phyloP scores from a whole-genome alignment of 30 jellyfish, hydroid and myxozoan genomes.

The Clytia hemisphaerica region DNA sequence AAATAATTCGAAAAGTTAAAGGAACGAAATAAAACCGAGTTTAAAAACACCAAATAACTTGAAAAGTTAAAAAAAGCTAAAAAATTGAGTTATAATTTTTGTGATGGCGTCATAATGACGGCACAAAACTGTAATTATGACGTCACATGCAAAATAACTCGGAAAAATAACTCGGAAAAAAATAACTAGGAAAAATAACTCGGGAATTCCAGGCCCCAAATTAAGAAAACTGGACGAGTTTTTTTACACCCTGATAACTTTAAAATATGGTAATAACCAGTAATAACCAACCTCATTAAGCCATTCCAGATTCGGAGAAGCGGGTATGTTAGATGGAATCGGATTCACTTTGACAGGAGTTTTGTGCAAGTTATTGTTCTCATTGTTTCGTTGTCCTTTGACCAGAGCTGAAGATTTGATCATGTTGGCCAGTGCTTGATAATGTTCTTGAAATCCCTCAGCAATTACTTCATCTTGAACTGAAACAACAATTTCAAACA shows the following conservation, averaged over 20 bases:
- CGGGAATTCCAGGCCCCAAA: background rate
- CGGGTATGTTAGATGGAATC: conserved; percentile 3
- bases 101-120: no score
- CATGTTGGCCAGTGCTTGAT: background rate
- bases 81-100: no score
- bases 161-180: no score
- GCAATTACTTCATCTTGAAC: conserved; percentile 23
- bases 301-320: conserved; percentile 36
- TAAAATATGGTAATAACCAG: no score
- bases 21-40: no score
- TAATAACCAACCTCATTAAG: conserved; percentile 20
- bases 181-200: background rate
- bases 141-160: no score
- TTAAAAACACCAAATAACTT: no score
- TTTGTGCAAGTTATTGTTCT: background rate
- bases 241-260: no score
- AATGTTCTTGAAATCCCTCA: conserved; percentile 24
- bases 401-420: conserved; percentile 5
- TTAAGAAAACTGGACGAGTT: background rate
- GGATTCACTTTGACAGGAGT: conserved; percentile 4
- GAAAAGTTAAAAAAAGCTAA: no score
- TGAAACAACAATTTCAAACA: background rate
- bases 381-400: background rate
- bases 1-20: no score
- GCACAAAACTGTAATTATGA: no score